A percentile compares a stretch with the other conserved stretches of the same genome.
These are phyloP conservation scores for Drosophila pallidifrons DNA, from an alignment of 1,140 invertebrate genomes.

Conservation along the genomic window DNA sequence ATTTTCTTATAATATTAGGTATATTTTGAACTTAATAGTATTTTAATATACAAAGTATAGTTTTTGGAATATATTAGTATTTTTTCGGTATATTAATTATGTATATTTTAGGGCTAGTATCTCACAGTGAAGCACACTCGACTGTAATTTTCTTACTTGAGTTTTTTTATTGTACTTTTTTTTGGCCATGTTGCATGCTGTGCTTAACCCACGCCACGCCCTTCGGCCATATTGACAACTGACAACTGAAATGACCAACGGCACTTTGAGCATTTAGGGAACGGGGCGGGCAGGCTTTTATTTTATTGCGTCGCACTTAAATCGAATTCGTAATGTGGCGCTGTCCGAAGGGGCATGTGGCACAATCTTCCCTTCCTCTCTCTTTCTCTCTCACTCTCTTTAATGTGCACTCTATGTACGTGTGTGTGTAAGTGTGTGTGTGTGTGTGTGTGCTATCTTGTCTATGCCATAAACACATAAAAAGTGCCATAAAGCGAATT, in stretches of 20 bases:
- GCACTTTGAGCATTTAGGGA: conserved; percentile 10
- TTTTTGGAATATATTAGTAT: too few relatives aligned
- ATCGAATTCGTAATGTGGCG: conserved; percentile 72
- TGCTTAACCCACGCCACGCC: conserved; percentile 18
- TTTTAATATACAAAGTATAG: too few relatives aligned
- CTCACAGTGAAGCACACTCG: too few relatives aligned
- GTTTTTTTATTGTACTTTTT: too few relatives aligned
- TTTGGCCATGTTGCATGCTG: conserved; percentile 22
- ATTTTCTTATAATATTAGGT: too few relatives aligned
- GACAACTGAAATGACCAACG: conserved; percentile 23
- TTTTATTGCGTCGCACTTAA: conserved; percentile 78
- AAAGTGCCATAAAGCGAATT: conserved; percentile 80
- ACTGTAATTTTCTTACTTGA: too few relatives aligned
- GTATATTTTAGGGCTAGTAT: too few relatives aligned
- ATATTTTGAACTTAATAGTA: too few relatives aligned
- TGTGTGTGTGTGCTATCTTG: conserved; percentile 50
- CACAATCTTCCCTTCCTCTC: not conserved
- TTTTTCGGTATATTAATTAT: too few relatives aligned
- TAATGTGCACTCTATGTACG: conserved; percentile 19
- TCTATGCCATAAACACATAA: conserved; percentile 77
- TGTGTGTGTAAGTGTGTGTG: not conserved
- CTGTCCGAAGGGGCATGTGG: conserved; percentile 19
- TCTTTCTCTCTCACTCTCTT: conserved; percentile 16
- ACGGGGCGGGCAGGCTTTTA: conserved; percentile 57
- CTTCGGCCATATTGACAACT: conserved; percentile 6